Conservation (phyloP, 2,888 invertebrate species). For the Automeris io region DNA sequence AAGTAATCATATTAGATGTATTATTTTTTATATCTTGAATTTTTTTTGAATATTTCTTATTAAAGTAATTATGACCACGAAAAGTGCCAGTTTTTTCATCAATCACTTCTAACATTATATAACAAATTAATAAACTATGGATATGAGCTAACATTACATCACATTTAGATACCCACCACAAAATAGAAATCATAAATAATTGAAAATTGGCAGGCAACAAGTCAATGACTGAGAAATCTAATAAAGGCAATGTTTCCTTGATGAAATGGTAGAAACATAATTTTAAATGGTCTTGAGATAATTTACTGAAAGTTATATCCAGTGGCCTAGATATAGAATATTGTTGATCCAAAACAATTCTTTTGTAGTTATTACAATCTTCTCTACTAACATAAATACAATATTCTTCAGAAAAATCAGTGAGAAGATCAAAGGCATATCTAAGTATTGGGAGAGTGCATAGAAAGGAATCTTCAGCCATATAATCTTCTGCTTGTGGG, state of each 20-base stretch:
- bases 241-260: conserved; percentile 46
- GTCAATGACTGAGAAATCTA: conserved; percentile 47
- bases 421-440: conserved; percentile 73
- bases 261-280: conserved; percentile 68
- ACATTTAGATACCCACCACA: conserved; percentile 78
- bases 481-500: conserved; percentile 84
- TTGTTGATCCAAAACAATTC: conserved; percentile 37
- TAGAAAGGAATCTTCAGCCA: conserved; percentile 75
- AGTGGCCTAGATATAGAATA: conserved; percentile 32
- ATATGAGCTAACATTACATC: conserved; percentile 62
- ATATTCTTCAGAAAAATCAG: conserved; percentile 48
- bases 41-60: conserved; percentile 57
- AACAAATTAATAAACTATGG: conserved; percentile 76
- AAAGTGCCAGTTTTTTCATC: conserved; percentile 76
- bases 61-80: conserved; percentile 64
- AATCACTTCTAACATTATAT: conserved; percentile 75
- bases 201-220: conserved; percentile 76
- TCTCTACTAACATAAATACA: conserved; percentile 57
- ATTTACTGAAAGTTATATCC: conserved; percentile 33
- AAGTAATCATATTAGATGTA: conserved; percentile 8
- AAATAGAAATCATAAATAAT: conserved; percentile 73
- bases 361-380: conserved; percentile 41
- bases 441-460: conserved; percentile 79
- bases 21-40: conserved; percentile 43
- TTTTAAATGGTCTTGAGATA: conserved; percentile 39